Evolutionary conservation across 1,140 invertebrate genomes (phyloP).

Genomic region (Chlorops oryzae): DNA sequence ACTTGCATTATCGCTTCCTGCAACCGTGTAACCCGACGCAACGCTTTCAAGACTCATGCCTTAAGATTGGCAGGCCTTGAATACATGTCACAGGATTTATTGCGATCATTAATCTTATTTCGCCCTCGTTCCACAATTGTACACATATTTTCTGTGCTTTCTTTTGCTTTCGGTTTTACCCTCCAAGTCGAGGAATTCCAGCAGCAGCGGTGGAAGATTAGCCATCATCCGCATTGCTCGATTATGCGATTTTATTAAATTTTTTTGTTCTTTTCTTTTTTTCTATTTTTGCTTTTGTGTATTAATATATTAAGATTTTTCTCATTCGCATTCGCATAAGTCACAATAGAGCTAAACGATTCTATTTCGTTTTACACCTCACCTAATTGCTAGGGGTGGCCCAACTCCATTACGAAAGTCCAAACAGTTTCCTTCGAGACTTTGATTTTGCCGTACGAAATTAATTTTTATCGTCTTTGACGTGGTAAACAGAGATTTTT

Average conservation of each 20-base stretch:
- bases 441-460: too few species aligned
- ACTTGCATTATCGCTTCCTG: slow-evolving; percentile 4
- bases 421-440: too few species aligned
- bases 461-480: too few species aligned
- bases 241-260: slow-evolving; percentile 10
- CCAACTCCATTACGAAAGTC: too few species aligned
- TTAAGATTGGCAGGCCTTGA: too few species aligned
- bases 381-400: too few species aligned
- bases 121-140: slow-evolving; percentile 8
- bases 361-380: not conserved
- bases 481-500: too few species aligned
- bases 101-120: slow-evolving; percentile 48
- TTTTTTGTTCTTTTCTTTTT: slow-evolving; percentile 1
- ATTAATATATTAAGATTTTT: slow-evolving; percentile 3
- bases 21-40: not conserved
- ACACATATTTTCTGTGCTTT: not conserved
- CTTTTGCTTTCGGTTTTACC: too few species aligned
- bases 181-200: too few species aligned
- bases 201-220: not conserved
- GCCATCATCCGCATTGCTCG: not conserved
- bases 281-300: not conserved
- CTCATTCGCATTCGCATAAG: slow-evolving; percentile 1
- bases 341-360: not conserved
- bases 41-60: not conserved
- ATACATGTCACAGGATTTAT: slow-evolving; percentile 42